phyloP scores from a whole-genome alignment of 2,797 vertebrate genomes.

The Amphiprion clarkii region DNA sequence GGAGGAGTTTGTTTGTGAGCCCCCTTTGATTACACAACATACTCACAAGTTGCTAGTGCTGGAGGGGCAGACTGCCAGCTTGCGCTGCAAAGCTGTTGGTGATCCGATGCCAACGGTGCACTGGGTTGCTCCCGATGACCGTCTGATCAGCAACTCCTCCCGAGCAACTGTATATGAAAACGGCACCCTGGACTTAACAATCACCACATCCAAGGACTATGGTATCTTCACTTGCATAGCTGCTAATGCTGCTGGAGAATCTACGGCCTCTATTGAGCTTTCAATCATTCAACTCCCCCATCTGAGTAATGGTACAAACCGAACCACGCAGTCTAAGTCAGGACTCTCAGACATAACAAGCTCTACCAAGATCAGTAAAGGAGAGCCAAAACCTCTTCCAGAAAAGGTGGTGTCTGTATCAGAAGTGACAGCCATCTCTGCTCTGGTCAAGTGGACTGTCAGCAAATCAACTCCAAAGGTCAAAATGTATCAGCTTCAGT shows the following conservation, averaged over 20 bases:
- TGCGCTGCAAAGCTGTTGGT: constrained; percentile 97
- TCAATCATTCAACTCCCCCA: constrained; percentile 98
- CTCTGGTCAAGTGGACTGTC: constrained; percentile 95
- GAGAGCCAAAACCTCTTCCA: constrained; percentile 89
- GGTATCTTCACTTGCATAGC: constrained; percentile 98
- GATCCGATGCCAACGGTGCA: constrained; percentile 96
- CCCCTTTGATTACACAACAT: constrained; percentile 96
- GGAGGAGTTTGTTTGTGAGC: constrained; percentile 97
- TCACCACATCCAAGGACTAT: constrained; percentile 96
- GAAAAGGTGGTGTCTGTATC: constrained; percentile 93
- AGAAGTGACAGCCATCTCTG: constrained; percentile 95
- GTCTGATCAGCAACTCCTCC: constrained; percentile 94
- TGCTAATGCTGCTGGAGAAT: constrained; percentile 96
- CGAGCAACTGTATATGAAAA: constrained; percentile 94
- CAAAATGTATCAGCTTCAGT: constrained; percentile 99
- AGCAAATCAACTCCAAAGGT: constrained; percentile 95
- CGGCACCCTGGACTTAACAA: constrained; percentile 94
- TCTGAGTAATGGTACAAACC: constrained; percentile 92
- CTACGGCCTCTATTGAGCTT: constrained; percentile 94
- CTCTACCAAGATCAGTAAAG: constrained; percentile 93
- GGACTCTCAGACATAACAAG: constrained; percentile 98
- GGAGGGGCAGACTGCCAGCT: constrained; percentile 94
- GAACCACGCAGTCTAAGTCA: constrained; percentile 91
- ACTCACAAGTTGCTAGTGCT: constrained; percentile 95
- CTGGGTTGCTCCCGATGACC: constrained; percentile 96